Evolutionary conservation across 2,888 invertebrate species (phyloP).

Genomic region (Ferrisia virgata): DNA sequence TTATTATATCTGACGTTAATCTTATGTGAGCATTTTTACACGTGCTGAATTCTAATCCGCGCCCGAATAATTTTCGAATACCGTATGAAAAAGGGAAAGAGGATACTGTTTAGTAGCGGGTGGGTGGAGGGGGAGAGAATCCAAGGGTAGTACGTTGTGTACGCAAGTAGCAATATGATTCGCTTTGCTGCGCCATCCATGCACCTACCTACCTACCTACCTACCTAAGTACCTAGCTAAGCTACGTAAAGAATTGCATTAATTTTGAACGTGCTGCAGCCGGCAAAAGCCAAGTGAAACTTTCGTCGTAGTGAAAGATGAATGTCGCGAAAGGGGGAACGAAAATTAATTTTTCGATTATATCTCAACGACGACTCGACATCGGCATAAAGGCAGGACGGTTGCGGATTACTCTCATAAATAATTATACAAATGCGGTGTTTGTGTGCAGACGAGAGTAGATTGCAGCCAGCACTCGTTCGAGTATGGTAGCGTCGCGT

Average conservation of each 20-base stretch:
- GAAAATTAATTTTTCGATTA: constrained; percentile 39
- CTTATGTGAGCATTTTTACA: not conserved
- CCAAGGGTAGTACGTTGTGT: too few species aligned
- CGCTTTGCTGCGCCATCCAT: not conserved
- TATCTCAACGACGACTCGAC: not conserved
- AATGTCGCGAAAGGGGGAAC: constrained; percentile 19
- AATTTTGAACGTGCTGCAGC: too few species aligned
- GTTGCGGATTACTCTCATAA: not conserved
- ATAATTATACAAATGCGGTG: constrained; percentile 8
- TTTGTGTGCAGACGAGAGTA: too few species aligned
- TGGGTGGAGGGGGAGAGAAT: not conserved
- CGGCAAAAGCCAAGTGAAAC: not conserved
- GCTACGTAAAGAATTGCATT: too few species aligned
- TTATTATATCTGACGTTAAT: not conserved
- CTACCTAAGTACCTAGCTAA: too few species aligned
- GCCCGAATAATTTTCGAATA: constrained; percentile 6
- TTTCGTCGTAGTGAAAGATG: not conserved
- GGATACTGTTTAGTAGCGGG: too few species aligned
- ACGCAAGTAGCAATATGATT: not conserved
- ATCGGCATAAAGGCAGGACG: too few species aligned
- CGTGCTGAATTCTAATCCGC: not conserved
- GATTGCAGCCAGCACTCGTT: not conserved
- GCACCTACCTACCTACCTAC: too few species aligned
- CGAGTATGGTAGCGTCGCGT: not conserved
- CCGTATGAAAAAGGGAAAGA: not conserved